These are phyloP conservation scores for Elysia chlorotica DNA, from an alignment of 1,140 invertebrate species.

Conservation along the genomic window DNA sequence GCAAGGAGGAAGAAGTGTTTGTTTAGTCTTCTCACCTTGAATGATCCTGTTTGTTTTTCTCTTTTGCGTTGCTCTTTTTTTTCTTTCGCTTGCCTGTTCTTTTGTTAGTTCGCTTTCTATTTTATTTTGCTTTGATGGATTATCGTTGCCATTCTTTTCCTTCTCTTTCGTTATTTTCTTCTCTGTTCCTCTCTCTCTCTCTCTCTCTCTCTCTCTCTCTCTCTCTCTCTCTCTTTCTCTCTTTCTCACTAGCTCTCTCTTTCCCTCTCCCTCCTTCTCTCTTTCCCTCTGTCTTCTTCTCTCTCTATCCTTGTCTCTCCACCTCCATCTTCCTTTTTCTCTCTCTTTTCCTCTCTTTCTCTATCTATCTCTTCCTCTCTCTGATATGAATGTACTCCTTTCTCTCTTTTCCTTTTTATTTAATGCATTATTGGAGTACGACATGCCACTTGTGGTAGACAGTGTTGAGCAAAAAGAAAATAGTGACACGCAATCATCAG, in stretches of 20 bases:
- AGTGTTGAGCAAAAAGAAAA: no score
- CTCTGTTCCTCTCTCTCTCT: not conserved
- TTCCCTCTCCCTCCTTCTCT: not conserved
- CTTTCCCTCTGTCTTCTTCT: not conserved
- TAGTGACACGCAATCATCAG: no score
- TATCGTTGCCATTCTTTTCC: not conserved
- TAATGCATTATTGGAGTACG: no score
- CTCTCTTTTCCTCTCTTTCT: no score
- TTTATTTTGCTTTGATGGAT: not conserved
- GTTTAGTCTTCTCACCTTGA: no score
- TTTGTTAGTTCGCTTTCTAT: no score
- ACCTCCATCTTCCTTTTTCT: not conserved
- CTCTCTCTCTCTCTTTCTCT: not conserved
- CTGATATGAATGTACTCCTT: no score
- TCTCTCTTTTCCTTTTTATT: no score
- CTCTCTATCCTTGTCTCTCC: not conserved
- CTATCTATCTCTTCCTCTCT: no score
- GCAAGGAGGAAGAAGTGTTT: no score
- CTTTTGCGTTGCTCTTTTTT: not conserved
- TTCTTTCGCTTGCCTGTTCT: not conserved
- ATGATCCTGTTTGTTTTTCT: slow-evolving; percentile 1
- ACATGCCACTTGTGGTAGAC: no score
- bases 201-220: not conserved
- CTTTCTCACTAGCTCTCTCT: not conserved
- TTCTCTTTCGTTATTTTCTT: no score